Percentiles rank a stretch among this genome's conserved stretches.
Conservation (phyloP, 2,888 invertebrate species). For the Pandemis corylana region DNA sequence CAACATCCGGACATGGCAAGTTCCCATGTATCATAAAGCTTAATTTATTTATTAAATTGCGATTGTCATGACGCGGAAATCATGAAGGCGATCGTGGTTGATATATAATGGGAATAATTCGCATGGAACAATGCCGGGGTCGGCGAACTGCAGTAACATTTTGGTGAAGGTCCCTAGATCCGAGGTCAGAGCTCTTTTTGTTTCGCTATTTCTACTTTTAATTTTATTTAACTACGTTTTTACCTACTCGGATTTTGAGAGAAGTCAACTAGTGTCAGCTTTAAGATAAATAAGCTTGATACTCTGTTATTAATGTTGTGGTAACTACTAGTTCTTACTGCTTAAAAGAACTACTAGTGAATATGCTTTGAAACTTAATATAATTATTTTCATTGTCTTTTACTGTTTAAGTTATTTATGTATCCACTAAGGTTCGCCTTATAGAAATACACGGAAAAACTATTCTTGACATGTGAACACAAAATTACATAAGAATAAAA, state of each 20-base stretch:
- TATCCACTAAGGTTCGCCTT: too few species aligned
- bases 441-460: too few species aligned
- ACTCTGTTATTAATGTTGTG: too few species aligned
- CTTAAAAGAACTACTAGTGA: too few species aligned
- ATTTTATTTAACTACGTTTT: conserved; percentile 47
- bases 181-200: conserved; percentile 65
- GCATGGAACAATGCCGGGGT: conserved; percentile 75
- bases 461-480: too few species aligned
- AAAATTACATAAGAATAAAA: too few species aligned
- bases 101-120: conserved; percentile 78
- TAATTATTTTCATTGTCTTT: too few species aligned
- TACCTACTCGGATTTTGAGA: background rate
- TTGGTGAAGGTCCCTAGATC: conserved; percentile 78
- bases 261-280: background rate
- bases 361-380: too few species aligned
- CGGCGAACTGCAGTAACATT: conserved; percentile 79
- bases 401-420: too few species aligned
- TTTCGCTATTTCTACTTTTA: conserved; percentile 53
- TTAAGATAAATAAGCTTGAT: background rate
- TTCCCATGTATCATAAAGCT: conserved; percentile 65
- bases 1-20: conserved; percentile 49
- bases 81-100: conserved; percentile 71
- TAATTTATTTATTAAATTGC: conserved; percentile 70
- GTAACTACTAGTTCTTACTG: background rate
- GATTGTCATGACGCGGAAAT: conserved; percentile 79